Evolutionary conservation across 2,888 invertebrate genomes (phyloP).

Genomic region (Parelbella ahira): DNA sequence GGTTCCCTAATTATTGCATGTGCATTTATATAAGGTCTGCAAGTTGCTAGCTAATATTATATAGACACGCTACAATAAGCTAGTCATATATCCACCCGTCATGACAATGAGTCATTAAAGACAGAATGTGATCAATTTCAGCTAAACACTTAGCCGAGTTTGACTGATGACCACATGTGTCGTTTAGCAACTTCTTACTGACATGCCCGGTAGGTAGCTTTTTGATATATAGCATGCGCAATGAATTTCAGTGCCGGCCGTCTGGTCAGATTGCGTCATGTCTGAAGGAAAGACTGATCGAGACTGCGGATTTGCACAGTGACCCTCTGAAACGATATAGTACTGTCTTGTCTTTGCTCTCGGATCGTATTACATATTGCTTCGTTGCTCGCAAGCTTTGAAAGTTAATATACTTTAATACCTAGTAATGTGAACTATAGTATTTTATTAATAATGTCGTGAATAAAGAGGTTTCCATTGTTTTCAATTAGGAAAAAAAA

Average conservation of each 20-base stretch:
- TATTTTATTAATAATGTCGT: too few relatives aligned
- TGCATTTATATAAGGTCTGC: too few relatives aligned
- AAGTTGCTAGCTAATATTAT: too few relatives aligned
- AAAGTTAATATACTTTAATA: too few relatives aligned
- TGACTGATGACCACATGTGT: conserved; percentile 65
- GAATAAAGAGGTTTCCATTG: too few relatives aligned
- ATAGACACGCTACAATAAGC: too few relatives aligned
- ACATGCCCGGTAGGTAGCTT: conserved; percentile 48
- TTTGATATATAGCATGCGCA: conserved; percentile 48
- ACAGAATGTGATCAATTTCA: conserved; percentile 37
- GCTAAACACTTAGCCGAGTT: conserved; percentile 44
- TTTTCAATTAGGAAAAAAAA: too few relatives aligned
- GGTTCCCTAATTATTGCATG: too few relatives aligned
- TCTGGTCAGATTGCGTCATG: conserved; percentile 40
- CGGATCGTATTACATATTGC: conserved; percentile 35
- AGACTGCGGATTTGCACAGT: conserved; percentile 39
- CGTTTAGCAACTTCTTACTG: conserved; percentile 62
- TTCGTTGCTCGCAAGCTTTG: conserved; percentile 6
- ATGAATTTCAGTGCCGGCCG: conserved; percentile 23
- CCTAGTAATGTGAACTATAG: too few relatives aligned
- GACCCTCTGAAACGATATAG: conserved; percentile 32
- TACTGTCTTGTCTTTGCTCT: conserved; percentile 33
- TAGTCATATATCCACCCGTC: too few relatives aligned
- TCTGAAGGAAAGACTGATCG: too few relatives aligned
- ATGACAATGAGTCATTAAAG: too few relatives aligned